Evolutionary conservation across 2,797 vertebrate genomes (phyloP).

Genomic region (Lerista edwardsae): DNA sequence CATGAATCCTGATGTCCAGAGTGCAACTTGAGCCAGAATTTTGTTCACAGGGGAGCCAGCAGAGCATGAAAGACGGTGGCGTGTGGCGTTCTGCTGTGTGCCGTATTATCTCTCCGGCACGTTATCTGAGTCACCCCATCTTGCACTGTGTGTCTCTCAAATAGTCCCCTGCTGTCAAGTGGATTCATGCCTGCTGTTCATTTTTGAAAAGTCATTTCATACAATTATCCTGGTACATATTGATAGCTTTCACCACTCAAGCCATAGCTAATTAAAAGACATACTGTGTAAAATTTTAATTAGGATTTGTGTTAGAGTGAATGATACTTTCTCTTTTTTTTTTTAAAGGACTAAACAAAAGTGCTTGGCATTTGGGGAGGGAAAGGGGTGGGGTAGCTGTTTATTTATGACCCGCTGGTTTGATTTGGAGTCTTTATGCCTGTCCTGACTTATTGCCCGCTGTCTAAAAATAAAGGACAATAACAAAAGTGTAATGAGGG

Average conservation of each 20-base stretch:
- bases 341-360: constrained; percentile 41
- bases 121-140: constrained; percentile 67
- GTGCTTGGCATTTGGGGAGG: background rate
- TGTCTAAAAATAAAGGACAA: constrained; percentile 38
- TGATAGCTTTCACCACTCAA: constrained; percentile 75
- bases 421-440: constrained; percentile 58
- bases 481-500: constrained; percentile 42
- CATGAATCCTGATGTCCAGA: constrained; percentile 56
- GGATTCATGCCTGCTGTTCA: constrained; percentile 75
- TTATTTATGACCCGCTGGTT: constrained; percentile 65
- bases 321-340: constrained; percentile 48
- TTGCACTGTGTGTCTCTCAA: constrained; percentile 64
- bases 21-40: constrained; percentile 64
- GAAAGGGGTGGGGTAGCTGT: background rate
- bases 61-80: constrained; percentile 67
- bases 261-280: constrained; percentile 78
- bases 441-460: constrained; percentile 58
- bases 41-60: constrained; percentile 60
- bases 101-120: constrained; percentile 68
- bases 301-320: constrained; percentile 74
- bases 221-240: constrained; percentile 80
- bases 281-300: constrained; percentile 80
- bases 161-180: constrained; percentile 71
- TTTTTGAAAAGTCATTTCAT: constrained; percentile 77
- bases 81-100: constrained; percentile 61